Evolutionary conservation across 1,140 invertebrate genomes (phyloP), one percentile per base, ranked within the genome.

Genomic region (Chionoecetes opilio): DNA sequence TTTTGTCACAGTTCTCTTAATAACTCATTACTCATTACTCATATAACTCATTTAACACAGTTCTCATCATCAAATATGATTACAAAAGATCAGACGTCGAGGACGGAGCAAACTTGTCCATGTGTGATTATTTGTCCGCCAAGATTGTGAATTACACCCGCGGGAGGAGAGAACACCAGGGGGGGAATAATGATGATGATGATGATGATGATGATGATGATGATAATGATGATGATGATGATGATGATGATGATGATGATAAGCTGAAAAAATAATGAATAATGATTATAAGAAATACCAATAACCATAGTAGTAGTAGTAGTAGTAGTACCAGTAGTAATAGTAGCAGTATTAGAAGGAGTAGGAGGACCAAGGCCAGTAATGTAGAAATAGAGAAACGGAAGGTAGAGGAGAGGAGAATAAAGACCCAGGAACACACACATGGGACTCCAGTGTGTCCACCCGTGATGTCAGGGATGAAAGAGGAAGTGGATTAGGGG

Each of bases 51-150:
- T n/a, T n/a, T n/a, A n/a, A n/a, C n/a, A n/a, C n/a, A n/a, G n/a
- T n/a, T n/a, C n/a, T n/a, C n/a, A n/a, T n/a, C n/a, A 75, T 75
- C 63, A 75, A 75, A 75, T 75, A 75, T 75, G 63, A 75, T 75
- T 75, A 75, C 63, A 75, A 75, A 75, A 75, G 63, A 75, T 75
- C 63, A 75, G 21, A 75, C 21, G 63, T 75, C 21, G 63, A n/a
- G 63, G 11, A 75, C 63, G 63, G 63, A 75, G 63, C 63, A n/a
- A 75, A 75, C 63, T 75, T 75, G 63, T 75, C 26, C 63, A 75
- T 75, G 63, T 75, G 26, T 75, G n/a, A 75, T 75, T 75, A 75
- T 75, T 75, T n/a, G 63, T 17, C 63, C 9, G 63, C 63, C 63
- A 75, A 75, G 63, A 75, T 75, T 75, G 63, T 75, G 26, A 75